Conservation (phyloP, 2,888 invertebrate genomes). For the Tyria jacobaeae region DNA sequence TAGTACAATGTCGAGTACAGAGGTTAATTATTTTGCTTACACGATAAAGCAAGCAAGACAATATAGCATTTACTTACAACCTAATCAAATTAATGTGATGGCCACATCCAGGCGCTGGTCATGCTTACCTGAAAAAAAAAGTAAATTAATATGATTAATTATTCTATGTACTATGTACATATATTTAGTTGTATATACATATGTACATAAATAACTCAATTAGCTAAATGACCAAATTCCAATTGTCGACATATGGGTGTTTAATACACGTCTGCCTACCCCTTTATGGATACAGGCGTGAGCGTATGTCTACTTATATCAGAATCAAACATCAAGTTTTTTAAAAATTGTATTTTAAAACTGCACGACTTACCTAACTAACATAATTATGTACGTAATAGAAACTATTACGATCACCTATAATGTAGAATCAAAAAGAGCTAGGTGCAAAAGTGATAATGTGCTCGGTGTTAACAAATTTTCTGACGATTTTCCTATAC, state of each 20-base stretch:
- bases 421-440: background rate
- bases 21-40: slow-evolving; percentile 34
- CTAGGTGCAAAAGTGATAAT: background rate
- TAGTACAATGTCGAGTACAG: slow-evolving; percentile 15
- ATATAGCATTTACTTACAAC: slow-evolving; percentile 26
- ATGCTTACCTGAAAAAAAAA: slow-evolving; percentile 38
- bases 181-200: background rate
- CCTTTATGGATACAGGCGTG: background rate
- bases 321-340: background rate
- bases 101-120: background rate
- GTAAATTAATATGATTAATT: slow-evolving; percentile 3
- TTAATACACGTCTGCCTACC: background rate
- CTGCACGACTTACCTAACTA: background rate
- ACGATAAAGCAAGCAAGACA: slow-evolving; percentile 3
- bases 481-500: background rate
- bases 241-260: too few relatives aligned
- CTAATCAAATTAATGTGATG: background rate
- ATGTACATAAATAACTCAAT: too few relatives aligned
- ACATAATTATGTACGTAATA: background rate
- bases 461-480: background rate
- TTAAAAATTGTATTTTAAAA: background rate
- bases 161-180: background rate
- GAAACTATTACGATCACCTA: background rate
- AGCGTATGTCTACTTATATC: too few relatives aligned
- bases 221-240: too few relatives aligned